Evolutionary conservation across 2,888 invertebrate genomes (phyloP), one percentile per base, ranked within the genome.

Genomic region (Philopedon plagiatum): DNA sequence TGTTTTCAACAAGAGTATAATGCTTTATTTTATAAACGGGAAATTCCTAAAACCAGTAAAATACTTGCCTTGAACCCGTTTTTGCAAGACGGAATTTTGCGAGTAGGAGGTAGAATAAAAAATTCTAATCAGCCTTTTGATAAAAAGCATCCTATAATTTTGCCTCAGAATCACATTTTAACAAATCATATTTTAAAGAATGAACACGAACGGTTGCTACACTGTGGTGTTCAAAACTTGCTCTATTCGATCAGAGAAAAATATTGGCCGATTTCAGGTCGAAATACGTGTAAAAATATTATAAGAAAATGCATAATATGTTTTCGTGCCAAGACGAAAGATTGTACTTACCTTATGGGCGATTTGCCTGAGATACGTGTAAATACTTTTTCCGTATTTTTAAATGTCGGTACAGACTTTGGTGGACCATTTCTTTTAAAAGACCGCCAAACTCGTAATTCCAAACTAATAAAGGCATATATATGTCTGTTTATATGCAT

Each of bases 241-340:
- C 29, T 78, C 54, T 62, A 32, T 67, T 66, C 75, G 8, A 32
- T 76, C 11, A n/a, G 77, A 13, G 62, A 76, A 69, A 60, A 54
- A 46, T 80, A 77, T 67, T 81, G 80, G 82, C 74, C 74, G 1
- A 64, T 80, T 8, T 69, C 75, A 7, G 77, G 76, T 3, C 57
- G 77, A n/a, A 80, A 71, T 57, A 21, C 66, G n/a, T 71, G 75
- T 3, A 73, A 77, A n/a, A 71, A 75, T 5, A 72, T 78, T 2
- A 39, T 77, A 8, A 41, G 67, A n/a, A 49, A 44, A 26, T 80
- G 79, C 41, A 46, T 79, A 3, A 39, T 2, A 5, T 80, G 81
- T 71, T 75, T 74, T 56, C 68, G 71, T 23, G 51, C 39, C 1
- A 78, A 76, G 46, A 76, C 79, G 19, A 61, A 29, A 9, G 23